A percentile compares a stretch with the other conserved stretches of the same genome.
phyloP scores from a whole-genome alignment of 2,113 vertebrate genomes.

The Phylloscopus trochiloides region DNA sequence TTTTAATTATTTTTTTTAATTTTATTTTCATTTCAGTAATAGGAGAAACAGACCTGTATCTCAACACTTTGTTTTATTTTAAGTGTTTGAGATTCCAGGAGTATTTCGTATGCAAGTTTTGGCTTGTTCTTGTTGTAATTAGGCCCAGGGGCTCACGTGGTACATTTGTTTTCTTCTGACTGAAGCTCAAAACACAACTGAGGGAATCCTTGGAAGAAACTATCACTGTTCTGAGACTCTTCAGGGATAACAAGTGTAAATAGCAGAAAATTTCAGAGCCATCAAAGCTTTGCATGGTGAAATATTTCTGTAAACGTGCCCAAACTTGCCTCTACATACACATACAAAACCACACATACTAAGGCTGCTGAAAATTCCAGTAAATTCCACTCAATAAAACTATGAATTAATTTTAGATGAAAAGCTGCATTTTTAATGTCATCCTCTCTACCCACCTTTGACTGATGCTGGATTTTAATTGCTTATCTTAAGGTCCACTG shows the following conservation, averaged over 20 bases:
- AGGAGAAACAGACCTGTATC: background rate
- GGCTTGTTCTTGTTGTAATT: background rate
- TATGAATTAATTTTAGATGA: background rate
- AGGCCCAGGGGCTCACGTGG: background rate
- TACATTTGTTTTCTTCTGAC: background rate
- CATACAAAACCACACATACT: rapidly evolving
- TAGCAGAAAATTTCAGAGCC: background rate
- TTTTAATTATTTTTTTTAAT: background rate
- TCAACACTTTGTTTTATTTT: background rate
- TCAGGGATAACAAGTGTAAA: background rate
- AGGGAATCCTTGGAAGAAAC: background rate
- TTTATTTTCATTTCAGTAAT: background rate
- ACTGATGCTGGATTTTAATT: background rate
- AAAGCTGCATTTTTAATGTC: background rate
- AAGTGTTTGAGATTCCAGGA: background rate
- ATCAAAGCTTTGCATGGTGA: background rate
- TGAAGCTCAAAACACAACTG: background rate
- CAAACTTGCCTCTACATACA: background rate
- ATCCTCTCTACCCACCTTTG: background rate
- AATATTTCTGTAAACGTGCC: background rate
- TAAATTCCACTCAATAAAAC: background rate
- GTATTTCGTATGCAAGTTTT: background rate
- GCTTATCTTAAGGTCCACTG: background rate
- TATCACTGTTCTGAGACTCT: background rate
- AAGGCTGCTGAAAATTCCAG: background rate